Evolutionary conservation across 1,140 invertebrate species (phyloP).

Genomic region (Platorchestia sp.): DNA sequence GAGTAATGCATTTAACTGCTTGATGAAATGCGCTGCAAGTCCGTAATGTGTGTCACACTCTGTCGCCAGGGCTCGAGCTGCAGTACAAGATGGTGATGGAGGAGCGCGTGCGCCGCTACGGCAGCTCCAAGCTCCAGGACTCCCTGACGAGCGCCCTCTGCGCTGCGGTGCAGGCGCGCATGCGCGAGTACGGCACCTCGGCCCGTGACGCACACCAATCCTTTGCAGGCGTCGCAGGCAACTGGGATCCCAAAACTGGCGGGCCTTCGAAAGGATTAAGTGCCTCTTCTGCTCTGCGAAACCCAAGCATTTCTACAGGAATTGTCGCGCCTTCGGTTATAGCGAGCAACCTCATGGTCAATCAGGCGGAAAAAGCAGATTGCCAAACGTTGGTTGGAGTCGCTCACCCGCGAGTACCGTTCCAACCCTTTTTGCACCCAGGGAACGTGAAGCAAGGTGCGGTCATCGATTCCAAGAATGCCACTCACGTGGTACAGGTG

Average conservation of each 20-base stretch:
- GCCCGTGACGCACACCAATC: neutral
- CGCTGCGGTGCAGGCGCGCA: neutral
- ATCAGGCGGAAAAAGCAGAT: neutral
- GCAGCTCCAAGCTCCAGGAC: neutral
- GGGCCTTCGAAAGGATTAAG: neutral
- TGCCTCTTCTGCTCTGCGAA: neutral
- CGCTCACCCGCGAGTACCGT: neutral
- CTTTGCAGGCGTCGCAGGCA: neutral
- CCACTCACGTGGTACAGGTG: neutral
- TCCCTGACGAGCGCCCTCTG: neutral
- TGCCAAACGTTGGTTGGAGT: neutral
- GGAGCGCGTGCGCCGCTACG: slow-evolving; percentile 25
- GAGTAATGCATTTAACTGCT: too few species aligned
- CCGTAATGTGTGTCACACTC: neutral
- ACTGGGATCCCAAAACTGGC: neutral
- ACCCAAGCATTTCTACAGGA: neutral
- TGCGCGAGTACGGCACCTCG: neutral
- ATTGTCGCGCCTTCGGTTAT: neutral
- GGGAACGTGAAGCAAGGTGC: neutral
- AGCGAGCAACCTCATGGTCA: neutral
- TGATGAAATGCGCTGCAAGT: too few species aligned
- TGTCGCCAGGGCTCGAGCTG: slow-evolving; percentile 17
- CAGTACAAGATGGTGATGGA: slow-evolving; percentile 43
- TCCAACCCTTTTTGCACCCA: neutral
- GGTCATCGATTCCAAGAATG: neutral